These are phyloP conservation scores for Allolobophora icterica DNA, from an alignment of 2,888 invertebrate genomes.

Conservation along the genomic window DNA sequence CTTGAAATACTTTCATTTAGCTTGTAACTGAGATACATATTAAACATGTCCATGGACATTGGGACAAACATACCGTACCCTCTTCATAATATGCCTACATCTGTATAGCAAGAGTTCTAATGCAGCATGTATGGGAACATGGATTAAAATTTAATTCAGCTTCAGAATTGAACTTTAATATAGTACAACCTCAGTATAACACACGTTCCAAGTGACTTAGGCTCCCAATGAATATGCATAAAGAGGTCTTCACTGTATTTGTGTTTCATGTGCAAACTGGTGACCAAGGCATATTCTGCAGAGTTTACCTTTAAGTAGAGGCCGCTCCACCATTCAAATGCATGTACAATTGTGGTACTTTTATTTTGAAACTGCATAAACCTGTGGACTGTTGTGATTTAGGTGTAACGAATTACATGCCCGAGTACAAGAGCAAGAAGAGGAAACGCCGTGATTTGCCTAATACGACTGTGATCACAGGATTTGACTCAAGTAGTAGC, in stretches of 20 bases:
- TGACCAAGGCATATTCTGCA: not conserved
- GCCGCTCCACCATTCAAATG: not conserved
- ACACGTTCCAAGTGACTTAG: no score
- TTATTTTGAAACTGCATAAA: not conserved
- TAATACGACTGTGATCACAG: conserved; percentile 27
- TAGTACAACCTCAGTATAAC: no score
- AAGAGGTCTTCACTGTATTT: not conserved
- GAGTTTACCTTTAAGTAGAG: not conserved
- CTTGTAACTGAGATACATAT: not conserved
- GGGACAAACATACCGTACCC: no score
- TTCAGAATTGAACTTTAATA: no score
- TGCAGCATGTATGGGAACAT: no score
- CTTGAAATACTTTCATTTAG: not conserved
- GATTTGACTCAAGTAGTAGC: conserved; percentile 26
- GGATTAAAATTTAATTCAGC: no score
- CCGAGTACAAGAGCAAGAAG: conserved; percentile 38
- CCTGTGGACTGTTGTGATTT: conserved; percentile 14
- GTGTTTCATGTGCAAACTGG: not conserved
- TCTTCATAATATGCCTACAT: no score
- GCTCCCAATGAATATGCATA: no score
- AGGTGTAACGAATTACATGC: conserved; percentile 6
- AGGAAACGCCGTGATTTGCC: conserved; percentile 32
- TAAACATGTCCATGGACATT: not conserved
- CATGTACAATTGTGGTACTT: not conserved
- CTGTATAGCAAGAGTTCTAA: no score